A percentile compares a stretch with the other conserved stretches of the same genome.
These are phyloP conservation scores for Borostomias antarcticus DNA, from an alignment of 2,797 vertebrate species.

Conservation along the genomic window DNA sequence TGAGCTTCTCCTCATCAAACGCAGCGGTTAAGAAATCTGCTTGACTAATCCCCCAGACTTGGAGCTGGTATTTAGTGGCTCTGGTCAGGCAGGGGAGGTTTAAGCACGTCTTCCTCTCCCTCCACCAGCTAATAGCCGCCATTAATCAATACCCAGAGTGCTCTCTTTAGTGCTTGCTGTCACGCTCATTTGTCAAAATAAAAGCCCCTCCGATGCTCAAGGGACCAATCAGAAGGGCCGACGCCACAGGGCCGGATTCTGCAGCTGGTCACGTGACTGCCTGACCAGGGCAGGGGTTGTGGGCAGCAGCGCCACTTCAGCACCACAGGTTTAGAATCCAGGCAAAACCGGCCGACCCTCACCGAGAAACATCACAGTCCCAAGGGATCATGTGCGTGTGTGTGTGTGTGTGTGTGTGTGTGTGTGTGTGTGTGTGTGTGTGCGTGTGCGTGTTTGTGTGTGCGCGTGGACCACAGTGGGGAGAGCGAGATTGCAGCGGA, in stretches of 20 bases:
- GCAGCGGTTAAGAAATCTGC: constrained; percentile 62
- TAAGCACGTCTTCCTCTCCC: constrained; percentile 57
- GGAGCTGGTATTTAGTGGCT: too few species aligned
- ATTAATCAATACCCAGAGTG: constrained; percentile 73
- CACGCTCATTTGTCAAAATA: constrained; percentile 74
- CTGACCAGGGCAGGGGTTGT: background rate
- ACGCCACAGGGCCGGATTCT: constrained; percentile 56
- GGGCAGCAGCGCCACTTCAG: constrained; percentile 14
- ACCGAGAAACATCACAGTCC: background rate
- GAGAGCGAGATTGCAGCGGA: constrained; percentile 70
- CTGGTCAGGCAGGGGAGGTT: constrained; percentile 63
- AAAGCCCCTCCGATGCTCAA: constrained; percentile 54
- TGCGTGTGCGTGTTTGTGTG: constrained; percentile 2
- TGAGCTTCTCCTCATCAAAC: constrained; percentile 52
- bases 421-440: background rate
- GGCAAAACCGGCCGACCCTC: background rate
- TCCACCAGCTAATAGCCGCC: constrained; percentile 61
- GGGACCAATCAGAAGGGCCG: constrained; percentile 69
- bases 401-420: background rate
- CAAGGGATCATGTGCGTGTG: background rate
- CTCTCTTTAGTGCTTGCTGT: constrained; percentile 65
- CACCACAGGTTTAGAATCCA: too few species aligned
- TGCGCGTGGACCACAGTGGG: background rate
- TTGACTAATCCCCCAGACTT: constrained; percentile 64
- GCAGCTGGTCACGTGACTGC: constrained; percentile 54